phyloP scores from a whole-genome alignment of 2,113 vertebrate species.

The Diglossa brunneiventris region DNA sequence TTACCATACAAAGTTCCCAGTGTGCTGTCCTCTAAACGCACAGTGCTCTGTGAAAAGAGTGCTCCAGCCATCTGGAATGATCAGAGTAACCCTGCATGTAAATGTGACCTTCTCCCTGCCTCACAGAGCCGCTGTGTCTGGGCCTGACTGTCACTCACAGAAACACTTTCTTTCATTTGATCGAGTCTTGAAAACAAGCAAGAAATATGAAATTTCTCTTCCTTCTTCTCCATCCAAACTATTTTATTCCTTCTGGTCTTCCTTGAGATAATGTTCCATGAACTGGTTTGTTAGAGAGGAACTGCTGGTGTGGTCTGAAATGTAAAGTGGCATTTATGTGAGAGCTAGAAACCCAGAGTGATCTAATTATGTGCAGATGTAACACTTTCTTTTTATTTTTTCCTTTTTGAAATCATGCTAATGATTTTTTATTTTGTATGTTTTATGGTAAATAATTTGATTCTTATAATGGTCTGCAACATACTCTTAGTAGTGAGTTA shows the following conservation, averaged over 20 bases:
- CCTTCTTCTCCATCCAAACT: background rate
- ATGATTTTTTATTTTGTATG: background rate
- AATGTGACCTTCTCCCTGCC: constrained; percentile 62
- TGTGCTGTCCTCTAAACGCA: constrained; percentile 51
- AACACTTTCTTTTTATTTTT: background rate
- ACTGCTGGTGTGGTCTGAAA: background rate
- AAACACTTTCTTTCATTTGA: constrained; percentile 47
- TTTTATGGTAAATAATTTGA: background rate
- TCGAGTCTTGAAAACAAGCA: constrained; percentile 5
- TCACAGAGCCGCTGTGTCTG: constrained; percentile 53
- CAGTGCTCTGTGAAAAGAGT: constrained; percentile 55
- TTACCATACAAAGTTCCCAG: constrained; percentile 56
- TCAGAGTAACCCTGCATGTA: constrained; percentile 60
- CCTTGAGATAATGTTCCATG: background rate
- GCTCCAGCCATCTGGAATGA: constrained; percentile 57
- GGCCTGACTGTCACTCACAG: constrained; percentile 43
- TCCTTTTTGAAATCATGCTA: background rate
- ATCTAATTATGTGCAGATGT: background rate
- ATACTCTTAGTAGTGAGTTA: background rate
- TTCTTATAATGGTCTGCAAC: background rate
- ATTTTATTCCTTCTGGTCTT: background rate
- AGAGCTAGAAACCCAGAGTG: background rate
- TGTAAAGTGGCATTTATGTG: background rate
- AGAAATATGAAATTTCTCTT: constrained; percentile 12
- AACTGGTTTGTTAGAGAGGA: background rate